Conservation (phyloP, 2,888 invertebrate genomes). For the Drosophila longiperda region DNA sequence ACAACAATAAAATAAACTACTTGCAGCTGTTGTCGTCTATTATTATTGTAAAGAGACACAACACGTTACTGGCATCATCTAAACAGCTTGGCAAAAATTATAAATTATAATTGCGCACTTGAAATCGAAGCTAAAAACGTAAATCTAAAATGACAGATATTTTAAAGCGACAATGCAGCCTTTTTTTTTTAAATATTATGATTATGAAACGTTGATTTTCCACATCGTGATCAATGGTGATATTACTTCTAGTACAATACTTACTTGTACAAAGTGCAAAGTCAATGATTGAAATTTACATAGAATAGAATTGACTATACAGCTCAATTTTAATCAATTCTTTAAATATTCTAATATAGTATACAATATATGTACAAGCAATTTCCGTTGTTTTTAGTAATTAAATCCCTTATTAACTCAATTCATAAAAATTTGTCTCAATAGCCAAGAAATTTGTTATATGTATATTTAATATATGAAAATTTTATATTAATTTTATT, state of each 20-base stretch:
- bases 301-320: slow-evolving; percentile 29
- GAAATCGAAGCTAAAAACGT: slow-evolving; percentile 48
- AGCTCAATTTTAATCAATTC: slow-evolving; percentile 1
- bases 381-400: neutral
- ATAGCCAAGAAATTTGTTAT: neutral
- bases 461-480: neutral
- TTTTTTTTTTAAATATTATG: slow-evolving; percentile 50
- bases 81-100: slow-evolving; percentile 32
- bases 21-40: slow-evolving; percentile 22
- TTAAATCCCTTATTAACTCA: neutral
- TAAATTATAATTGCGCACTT: slow-evolving; percentile 66
- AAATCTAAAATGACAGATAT: slow-evolving; percentile 10
- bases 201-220: slow-evolving; percentile 44
- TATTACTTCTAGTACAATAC: neutral
- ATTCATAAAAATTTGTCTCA: neutral
- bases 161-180: slow-evolving; percentile 33
- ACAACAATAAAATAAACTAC: slow-evolving; percentile 19
- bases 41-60: neutral
- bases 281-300: slow-evolving; percentile 29
- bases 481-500: neutral
- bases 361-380: neutral
- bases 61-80: slow-evolving; percentile 24
- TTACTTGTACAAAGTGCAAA: slow-evolving; percentile 3
- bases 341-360: neutral
- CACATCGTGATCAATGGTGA: slow-evolving; percentile 27